A percentile compares a stretch with the other conserved stretches of the same genome.
Conservation (phyloP, 2,113 vertebrate genomes). For the Montifringilla adamsi region DNA sequence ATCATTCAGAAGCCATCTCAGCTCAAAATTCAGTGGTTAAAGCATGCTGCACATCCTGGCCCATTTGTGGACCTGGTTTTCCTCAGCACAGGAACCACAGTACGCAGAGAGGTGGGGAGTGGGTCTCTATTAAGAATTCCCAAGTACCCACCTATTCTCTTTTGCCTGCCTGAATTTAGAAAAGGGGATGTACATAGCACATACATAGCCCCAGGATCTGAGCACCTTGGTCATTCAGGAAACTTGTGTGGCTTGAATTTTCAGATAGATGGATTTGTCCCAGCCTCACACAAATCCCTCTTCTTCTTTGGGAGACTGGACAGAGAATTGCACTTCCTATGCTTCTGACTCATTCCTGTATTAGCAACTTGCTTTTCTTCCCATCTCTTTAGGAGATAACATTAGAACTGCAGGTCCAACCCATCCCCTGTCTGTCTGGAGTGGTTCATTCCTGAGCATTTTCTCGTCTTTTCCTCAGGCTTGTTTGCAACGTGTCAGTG, state of each 20-base stretch:
- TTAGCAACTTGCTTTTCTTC: neutral
- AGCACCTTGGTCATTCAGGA: neutral
- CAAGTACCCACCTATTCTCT: neutral
- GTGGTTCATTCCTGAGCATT: neutral
- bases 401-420: neutral
- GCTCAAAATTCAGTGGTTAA: neutral
- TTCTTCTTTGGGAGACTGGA: neutral
- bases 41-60: neutral
- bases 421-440: neutral
- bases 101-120: fast-evolving
- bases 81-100: neutral
- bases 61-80: neutral
- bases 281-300: neutral
- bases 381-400: neutral
- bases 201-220: fast-evolving
- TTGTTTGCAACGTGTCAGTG: neutral
- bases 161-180: neutral
- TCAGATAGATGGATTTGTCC: neutral
- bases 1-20: neutral
- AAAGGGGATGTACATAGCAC: neutral
- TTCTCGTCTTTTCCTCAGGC: neutral
- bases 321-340: neutral
- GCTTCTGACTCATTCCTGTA: neutral
- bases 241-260: neutral
- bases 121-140: neutral